These are phyloP conservation scores for Oikopleura dioica DNA, from an alignment of 23 tunicate genomes.

Conservation along the genomic window DNA sequence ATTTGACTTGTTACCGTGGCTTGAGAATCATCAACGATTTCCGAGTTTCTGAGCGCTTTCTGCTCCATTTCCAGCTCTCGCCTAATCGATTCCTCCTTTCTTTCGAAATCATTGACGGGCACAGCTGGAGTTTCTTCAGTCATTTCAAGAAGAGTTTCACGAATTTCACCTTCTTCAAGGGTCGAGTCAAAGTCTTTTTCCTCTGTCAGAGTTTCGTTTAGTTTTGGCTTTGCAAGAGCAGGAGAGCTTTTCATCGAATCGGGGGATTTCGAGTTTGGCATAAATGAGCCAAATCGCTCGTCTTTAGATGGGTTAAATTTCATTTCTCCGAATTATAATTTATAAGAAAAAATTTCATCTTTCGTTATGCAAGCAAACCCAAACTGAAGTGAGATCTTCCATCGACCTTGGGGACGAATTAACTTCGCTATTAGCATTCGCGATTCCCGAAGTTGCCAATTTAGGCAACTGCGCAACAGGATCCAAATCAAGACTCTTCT, in stretches of 20 bases:
- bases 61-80: slow-evolving; percentile 5
- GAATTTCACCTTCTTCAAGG: slow-evolving; percentile 3
- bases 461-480: not conserved
- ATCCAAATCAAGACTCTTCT: not conserved
- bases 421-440: too few species aligned
- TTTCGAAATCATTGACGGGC: not conserved
- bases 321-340: too few species aligned
- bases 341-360: too few species aligned
- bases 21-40: not conserved
- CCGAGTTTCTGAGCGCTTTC: not conserved
- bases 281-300: not conserved
- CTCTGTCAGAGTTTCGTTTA: not conserved
- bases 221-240: not conserved
- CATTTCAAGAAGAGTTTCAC: not conserved
- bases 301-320: too few species aligned
- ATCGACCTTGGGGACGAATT: not conserved
- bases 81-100: not conserved
- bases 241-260: not conserved
- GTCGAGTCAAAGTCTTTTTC: not conserved
- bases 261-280: not conserved
- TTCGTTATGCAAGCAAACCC: too few species aligned
- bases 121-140: not conserved
- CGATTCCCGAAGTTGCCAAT: too few species aligned
- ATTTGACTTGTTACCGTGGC: not conserved
- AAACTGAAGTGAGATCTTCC: not conserved